Percentiles rank a stretch among this genome's conserved stretches.
phyloP scores from a whole-genome alignment of 1,140 invertebrate genomes.

The Micrasema longulum region DNA sequence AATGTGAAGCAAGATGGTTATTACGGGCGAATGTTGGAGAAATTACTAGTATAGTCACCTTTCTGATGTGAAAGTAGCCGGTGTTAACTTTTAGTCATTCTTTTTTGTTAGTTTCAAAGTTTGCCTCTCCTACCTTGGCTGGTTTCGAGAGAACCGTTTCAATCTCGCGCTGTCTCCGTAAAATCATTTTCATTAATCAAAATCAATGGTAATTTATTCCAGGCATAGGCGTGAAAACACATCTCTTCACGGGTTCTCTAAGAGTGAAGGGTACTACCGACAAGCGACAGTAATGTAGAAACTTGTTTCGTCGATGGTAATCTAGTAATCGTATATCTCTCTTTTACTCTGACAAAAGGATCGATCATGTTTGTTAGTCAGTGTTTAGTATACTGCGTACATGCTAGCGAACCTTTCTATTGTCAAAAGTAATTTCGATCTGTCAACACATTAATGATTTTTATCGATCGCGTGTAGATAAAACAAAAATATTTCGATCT shows the following conservation, averaged over 20 bases:
- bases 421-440: background rate
- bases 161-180: background rate
- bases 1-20: slow-evolving; percentile 23
- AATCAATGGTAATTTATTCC: no score
- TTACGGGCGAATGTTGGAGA: slow-evolving; percentile 19
- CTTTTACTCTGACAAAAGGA: no score
- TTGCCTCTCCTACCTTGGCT: background rate
- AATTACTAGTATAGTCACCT: slow-evolving; percentile 20
- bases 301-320: no score
- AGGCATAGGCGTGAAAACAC: no score
- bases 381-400: no score
- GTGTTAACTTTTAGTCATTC: slow-evolving; percentile 9
- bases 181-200: no score
- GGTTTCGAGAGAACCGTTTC: slow-evolving; percentile 6
- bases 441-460: background rate
- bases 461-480: background rate
- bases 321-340: no score
- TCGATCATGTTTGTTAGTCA: no score
- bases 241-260: no score
- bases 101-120: slow-evolving; percentile 15
- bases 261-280: no score
- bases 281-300: no score
- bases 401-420: background rate
- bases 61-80: slow-evolving; percentile 20
- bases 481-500: background rate